phyloP scores from a whole-genome alignment of 1,140 invertebrate species.

The Agrypnia vestita region DNA sequence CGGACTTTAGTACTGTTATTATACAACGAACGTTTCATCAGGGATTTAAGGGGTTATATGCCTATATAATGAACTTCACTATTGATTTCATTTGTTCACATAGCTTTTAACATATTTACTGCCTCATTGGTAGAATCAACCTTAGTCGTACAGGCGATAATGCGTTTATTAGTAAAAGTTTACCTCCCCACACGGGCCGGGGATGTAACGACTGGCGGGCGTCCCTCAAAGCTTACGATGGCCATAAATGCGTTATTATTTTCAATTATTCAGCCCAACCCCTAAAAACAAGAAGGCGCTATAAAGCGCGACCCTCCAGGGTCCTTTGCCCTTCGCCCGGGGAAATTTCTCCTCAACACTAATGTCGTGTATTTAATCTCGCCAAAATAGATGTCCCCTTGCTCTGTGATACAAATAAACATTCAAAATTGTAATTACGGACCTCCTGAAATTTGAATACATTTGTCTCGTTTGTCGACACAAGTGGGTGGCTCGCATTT shows the following conservation, averaged over 20 bases:
- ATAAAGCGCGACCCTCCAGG: background rate
- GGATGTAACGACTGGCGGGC: background rate
- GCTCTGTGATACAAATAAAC: slow-evolving; percentile 29
- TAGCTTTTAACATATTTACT: no score
- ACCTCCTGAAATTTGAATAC: slow-evolving; percentile 25
- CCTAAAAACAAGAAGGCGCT: slow-evolving; percentile 13
- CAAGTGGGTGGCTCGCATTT: slow-evolving; percentile 8
- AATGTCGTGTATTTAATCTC: slow-evolving; percentile 40
- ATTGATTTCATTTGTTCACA: no score
- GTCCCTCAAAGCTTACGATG: background rate
- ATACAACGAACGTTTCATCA: no score
- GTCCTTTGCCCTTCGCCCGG: background rate
- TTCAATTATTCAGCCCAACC: slow-evolving; percentile 35
- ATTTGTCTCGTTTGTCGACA: slow-evolving; percentile 21
- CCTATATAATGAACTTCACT: no score
- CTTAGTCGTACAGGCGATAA: background rate
- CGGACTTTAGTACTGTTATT: no score
- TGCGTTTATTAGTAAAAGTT: slow-evolving; percentile 3
- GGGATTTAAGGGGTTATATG: no score
- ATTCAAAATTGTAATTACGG: slow-evolving; percentile 24
- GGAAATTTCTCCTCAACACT: slow-evolving; percentile 14
- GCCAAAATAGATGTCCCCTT: slow-evolving; percentile 25
- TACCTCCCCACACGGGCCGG: background rate
- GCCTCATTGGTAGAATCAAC: no score
- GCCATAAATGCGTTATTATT: slow-evolving; percentile 41